These are phyloP conservation scores for Temnopleurus reevesii DNA, from an alignment of 53 echinoderm and acorn worm species.

Conservation along the genomic window DNA sequence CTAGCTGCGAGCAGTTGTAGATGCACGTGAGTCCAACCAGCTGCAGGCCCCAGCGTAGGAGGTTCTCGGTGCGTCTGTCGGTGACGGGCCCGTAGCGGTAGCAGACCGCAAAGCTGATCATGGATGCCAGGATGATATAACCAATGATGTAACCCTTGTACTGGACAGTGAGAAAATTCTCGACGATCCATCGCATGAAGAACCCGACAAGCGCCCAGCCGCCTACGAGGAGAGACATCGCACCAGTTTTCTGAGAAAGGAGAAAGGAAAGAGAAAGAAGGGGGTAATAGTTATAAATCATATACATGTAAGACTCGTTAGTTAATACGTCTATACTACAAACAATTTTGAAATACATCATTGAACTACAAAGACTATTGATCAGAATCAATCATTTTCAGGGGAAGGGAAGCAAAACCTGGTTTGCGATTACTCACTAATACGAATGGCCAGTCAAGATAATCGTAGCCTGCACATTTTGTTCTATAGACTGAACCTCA, in stretches of 20 bases:
- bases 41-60: conserved; percentile 75
- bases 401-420: no score
- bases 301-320: no score
- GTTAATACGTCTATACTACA: no score
- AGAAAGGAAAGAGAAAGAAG: no score
- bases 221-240: conserved; percentile 70
- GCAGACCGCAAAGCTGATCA: conserved; percentile 91
- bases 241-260: conserved; percentile 93
- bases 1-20: conserved; percentile 75
- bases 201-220: conserved; percentile 90
- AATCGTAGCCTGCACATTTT: no score
- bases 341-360: no score
- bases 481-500: no score
- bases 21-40: conserved; percentile 71
- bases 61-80: conserved; percentile 78
- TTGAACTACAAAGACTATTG: no score
- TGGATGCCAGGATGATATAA: conserved; percentile 74
- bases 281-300: no score
- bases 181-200: conserved; percentile 73
- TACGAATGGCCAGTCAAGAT: no score
- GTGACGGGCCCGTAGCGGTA: conserved; percentile 95
- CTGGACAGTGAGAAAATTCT: conserved; percentile 70
- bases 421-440: no score
- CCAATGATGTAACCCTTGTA: conserved; percentile 79
- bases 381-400: no score